Evolutionary conservation across 2,888 invertebrate species (phyloP), one percentile per base, ranked within the genome.

Genomic region (Oegoconia quadripuncta): DNA sequence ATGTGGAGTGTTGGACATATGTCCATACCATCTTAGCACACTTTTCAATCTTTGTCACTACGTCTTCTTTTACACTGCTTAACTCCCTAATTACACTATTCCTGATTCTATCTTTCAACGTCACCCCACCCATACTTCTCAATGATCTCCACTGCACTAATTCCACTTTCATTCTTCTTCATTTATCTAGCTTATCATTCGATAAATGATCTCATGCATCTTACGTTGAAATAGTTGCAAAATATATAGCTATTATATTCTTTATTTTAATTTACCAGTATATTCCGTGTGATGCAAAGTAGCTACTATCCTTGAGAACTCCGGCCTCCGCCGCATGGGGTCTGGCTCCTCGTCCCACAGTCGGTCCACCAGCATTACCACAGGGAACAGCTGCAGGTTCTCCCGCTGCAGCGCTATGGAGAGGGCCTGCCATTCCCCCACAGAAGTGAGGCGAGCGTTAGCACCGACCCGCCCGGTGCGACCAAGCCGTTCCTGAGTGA

Each of bases 361-460:
- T 46, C 90, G 68, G 65, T 97, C 97, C 7, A 97, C 82, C 22
- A 96, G 79, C 57, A 95, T 95, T 1, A 78, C 88, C n/a, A 90
- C 81, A 37, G 89, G 88, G n/a, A 91, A 73, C 39, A 91, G 72
- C 45, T 80, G 79, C 32, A 91, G 70, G 0, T 79, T 86, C 40
- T 74, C 84, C 15, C 80, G 77, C 48, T 83, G 80, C 22, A 95
- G 71, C 33, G 90, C 87, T 0, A 75, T 53, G 37, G 89, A 82
- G 67, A 93, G 88, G n/a, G 67, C 60, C 22, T 90, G 83, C 95
- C 95, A 95, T 36, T 89, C 88, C 11, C 79, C 77, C 23, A 92
- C 90, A 0, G 95, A 91, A 6, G 94, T 90, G 15, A 94, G 78
- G 45, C 91, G 91, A 0, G 95, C 92, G 78, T 95, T 94, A 3